phyloP scores from a whole-genome alignment of 2,888 invertebrate genomes.

The Drosophila acutilabella region DNA sequence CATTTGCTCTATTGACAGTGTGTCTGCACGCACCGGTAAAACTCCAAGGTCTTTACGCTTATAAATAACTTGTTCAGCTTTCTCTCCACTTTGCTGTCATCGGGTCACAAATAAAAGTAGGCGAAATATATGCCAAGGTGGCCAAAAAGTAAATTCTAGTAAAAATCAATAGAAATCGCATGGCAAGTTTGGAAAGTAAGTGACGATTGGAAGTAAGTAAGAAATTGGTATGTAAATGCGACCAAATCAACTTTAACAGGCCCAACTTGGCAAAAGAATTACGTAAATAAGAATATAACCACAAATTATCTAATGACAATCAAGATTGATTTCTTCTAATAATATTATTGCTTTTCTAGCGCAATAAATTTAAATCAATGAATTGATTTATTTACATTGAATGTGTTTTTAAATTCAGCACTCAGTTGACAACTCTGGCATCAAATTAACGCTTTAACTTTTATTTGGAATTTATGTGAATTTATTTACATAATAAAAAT shows the following conservation, averaged over 20 bases:
- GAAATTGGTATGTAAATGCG: slow-evolving; percentile 26
- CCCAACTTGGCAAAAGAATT: neutral
- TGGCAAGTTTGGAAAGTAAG: slow-evolving; percentile 30
- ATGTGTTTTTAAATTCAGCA: neutral
- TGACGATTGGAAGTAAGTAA: slow-evolving; percentile 10
- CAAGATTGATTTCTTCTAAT: neutral
- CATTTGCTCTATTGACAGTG: slow-evolving; percentile 67
- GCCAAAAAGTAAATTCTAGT: slow-evolving; percentile 43
- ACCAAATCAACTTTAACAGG: slow-evolving; percentile 7
- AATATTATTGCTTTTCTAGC: neutral
- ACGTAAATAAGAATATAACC: neutral
- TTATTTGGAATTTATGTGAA: too few species aligned
- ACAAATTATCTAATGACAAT: slow-evolving; percentile 1
- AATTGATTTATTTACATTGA: neutral
- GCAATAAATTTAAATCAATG: neutral
- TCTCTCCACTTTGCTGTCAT: slow-evolving; percentile 33
- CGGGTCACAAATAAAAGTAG: slow-evolving; percentile 37
- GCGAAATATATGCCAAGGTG: slow-evolving; percentile 67
- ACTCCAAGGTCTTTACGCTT: slow-evolving; percentile 63
- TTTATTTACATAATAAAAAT: too few species aligned
- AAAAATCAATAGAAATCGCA: slow-evolving; percentile 65
- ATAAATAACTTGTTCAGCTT: slow-evolving; percentile 60
- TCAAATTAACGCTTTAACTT: too few species aligned
- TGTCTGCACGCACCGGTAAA: slow-evolving; percentile 63
- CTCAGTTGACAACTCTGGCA: too few species aligned